phyloP scores from a whole-genome alignment of 2,797 vertebrate species.

The Argentina silus region DNA sequence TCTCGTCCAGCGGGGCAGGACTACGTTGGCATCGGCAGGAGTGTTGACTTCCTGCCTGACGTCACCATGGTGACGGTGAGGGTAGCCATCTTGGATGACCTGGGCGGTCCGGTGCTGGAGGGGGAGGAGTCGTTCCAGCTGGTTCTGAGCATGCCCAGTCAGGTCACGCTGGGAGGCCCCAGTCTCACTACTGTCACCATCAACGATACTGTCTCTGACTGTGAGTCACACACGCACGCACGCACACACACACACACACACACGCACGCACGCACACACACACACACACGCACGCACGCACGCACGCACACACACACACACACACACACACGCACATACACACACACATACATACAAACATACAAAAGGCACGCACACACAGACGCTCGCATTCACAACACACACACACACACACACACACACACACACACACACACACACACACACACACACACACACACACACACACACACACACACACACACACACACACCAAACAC shows the following conservation, averaged over 20 bases:
- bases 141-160: constrained; percentile 71
- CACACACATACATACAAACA: background rate
- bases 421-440: background rate
- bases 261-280: background rate
- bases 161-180: constrained; percentile 71
- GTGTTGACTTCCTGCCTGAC: constrained; percentile 75
- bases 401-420: background rate
- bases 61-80: constrained; percentile 68
- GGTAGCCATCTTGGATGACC: constrained; percentile 75
- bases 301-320: background rate
- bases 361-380: background rate
- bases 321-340: background rate
- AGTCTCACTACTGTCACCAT: constrained; percentile 74
- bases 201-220: constrained; percentile 68
- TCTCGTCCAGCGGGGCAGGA: constrained; percentile 71
- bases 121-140: constrained; percentile 75
- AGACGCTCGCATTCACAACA: background rate
- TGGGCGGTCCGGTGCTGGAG: constrained; percentile 71
- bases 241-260: background rate
- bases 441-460: too few relatives aligned
- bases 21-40: constrained; percentile 74
- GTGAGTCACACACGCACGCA: constrained; percentile 50
- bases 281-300: background rate
- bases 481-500: too few relatives aligned
- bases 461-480: too few relatives aligned